Evolutionary conservation across 2,888 invertebrate genomes (phyloP), one percentile per base, ranked within the genome.

Genomic region (Phrixothrix hirtus): DNA sequence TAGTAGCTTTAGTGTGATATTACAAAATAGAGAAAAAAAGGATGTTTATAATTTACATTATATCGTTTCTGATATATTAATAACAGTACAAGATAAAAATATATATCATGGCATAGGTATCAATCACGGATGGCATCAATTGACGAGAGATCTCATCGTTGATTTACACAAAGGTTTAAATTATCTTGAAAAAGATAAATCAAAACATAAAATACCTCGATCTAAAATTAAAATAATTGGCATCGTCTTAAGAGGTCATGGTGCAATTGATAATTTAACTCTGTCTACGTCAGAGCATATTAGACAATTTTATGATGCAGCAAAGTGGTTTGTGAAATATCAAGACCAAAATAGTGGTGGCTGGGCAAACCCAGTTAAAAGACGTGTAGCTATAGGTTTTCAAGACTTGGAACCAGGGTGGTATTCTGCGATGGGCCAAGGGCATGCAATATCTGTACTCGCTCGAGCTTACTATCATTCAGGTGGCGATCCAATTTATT

Each of bases 341-440:
- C 98, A 98, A 78, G 89, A 95, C 71, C 72, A 80, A 42, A 81
- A 82, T 61, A 84, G 86, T 12, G 98, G 98, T 35, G 98, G 96
- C 55, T 98, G 97, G 95, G 83, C 92, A 36, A 92, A 95, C 70
- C 90, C 91, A 41, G 95, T 95, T 36, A 72, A 70, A 48, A 80
- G 95, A 69, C 86, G 82, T 77, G 83, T 88, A 61, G 85, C 86
- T 1, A 78, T 85, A 34, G 87, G 88, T 14, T 87, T 89, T 74
- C 82, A 85, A 4, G 63, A 64, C 26, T 53, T 67, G 27, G 62
- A 65, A 53, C 62, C 61, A 45, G 74, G 74, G 31, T 76, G 88
- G 88, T 89, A 95, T 74, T 97, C 96, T 0, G 94, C 97, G 0
- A 99, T 99, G 99, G 95, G 94, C 1, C 98, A 99, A 74, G 98